Evolutionary conservation across 2,797 vertebrate genomes (phyloP), one percentile per base, ranked within the genome.

Genomic region (Tolypeutes matacus): DNA sequence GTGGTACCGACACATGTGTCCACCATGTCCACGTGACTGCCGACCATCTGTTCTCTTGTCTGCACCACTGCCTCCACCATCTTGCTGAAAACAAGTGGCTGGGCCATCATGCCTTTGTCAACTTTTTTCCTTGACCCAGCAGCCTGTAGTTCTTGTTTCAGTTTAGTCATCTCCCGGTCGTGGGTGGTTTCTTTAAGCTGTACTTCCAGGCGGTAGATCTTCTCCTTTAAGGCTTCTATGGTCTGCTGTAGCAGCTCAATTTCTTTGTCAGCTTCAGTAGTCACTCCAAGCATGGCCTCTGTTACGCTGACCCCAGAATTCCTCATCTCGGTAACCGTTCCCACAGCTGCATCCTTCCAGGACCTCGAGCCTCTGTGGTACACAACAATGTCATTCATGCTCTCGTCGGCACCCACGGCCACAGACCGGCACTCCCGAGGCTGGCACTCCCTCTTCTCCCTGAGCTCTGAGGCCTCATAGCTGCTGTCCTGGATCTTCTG

Each of bases 211-310:
- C 99, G 98, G 96, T 99, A 99, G 95, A 99, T 99, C 98, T 99
- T 99, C 42, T 99, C 99, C 95, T 99, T 99, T 86, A 99, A 98
- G 8, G 99, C 98, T 51, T 99, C 99, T 0, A 99, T 99, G 91
- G 99, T 99, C 98, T 99, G 99, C 96, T 99, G 99, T 96, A 99
- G 99, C 86, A 99, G 98, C 95, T 99, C 99, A 9, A 99, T 99
- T 98, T 99, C 99, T 12, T 98, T 98, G 97, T 99, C 99, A 0
- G 98, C 98, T 83, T 99, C 99, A 0, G 98, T 99, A 21, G 98
- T 99, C 95, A 99, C 96, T 42, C 99, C 99, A 67, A 99, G 98
- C 99, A 99, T 99, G 81, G 98, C 98, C 96, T 99, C 99, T 0
- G 99, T 99, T 95, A 99, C 99, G 0, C 98, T 98, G 29, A 99